Conservation (phyloP, 1,140 invertebrate genomes). For the Ctenoplectra terminalis region DNA sequence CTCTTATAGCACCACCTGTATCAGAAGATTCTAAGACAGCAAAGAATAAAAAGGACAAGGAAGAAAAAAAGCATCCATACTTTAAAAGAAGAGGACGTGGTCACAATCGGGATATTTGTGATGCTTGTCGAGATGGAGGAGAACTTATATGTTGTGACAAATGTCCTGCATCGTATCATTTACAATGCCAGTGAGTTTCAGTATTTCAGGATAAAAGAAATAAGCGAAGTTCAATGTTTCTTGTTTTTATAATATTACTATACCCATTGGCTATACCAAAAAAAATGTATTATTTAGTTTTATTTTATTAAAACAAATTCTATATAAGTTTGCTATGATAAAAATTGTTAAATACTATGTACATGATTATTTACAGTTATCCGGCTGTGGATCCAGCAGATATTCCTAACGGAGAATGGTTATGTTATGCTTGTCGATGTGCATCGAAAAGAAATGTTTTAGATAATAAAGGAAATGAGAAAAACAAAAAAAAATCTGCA, state of each 20-base stretch:
- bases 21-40: conserved; percentile 86
- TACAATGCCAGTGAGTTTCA: conserved; percentile 93
- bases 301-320: background rate
- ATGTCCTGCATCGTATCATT: conserved; percentile 97
- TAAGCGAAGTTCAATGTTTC: background rate
- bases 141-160: conserved; percentile 97
- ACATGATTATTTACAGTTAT: conserved; percentile 85
- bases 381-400: conserved; percentile 94
- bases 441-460: conserved; percentile 76
- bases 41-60: conserved; percentile 85
- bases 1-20: conserved; percentile 92
- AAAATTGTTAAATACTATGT: conserved; percentile 5
- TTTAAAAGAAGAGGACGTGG: conserved; percentile 93
- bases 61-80: conserved; percentile 89
- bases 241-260: background rate
- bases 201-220: background rate
- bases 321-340: background rate
- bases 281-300: background rate
- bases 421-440: conserved; percentile 91
- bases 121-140: conserved; percentile 95
- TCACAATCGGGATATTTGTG: conserved; percentile 97
- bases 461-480: conserved; percentile 70
- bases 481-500: conserved; percentile 84
- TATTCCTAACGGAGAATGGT: conserved; percentile 95
- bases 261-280: too few relatives aligned